phyloP scores from a whole-genome alignment of 1,140 invertebrate genomes.

The Cylas formicarius region DNA sequence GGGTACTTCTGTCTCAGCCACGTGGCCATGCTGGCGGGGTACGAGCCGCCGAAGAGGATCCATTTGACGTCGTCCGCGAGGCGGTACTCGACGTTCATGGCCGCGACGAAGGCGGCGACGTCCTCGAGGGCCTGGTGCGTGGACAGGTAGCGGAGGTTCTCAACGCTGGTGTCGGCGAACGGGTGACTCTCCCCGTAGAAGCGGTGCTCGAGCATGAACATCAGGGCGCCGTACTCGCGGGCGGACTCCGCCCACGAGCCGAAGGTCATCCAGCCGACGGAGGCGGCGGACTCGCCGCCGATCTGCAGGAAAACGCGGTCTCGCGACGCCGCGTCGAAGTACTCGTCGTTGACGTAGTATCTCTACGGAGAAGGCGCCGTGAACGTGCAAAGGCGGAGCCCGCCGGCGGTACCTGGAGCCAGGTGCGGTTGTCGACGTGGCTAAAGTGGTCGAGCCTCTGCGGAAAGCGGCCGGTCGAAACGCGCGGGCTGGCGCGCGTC shows the following conservation, averaged over 20 bases:
- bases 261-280: conserved; percentile 69
- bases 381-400: neutral
- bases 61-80: conserved; percentile 64
- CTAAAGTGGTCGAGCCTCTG: conserved; percentile 73
- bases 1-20: conserved; percentile 88
- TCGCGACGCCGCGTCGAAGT: conserved; percentile 52
- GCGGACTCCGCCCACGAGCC: conserved; percentile 84
- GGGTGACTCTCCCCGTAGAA: conserved; percentile 90
- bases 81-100: conserved; percentile 58
- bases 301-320: conserved; percentile 76
- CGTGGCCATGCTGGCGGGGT: conserved; percentile 82
- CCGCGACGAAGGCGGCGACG: conserved; percentile 70
- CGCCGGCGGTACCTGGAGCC: conserved; percentile 57
- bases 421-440: conserved; percentile 53
- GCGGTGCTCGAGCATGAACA: conserved; percentile 82
- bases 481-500: too few relatives aligned
- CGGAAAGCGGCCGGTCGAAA: too few relatives aligned
- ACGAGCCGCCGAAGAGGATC: conserved; percentile 90
- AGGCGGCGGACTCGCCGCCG: conserved; percentile 66
- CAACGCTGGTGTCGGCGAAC: conserved; percentile 61
- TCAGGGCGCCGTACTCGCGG: conserved; percentile 67
- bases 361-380: conserved; percentile 49
- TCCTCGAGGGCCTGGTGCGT: conserved; percentile 87
- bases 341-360: conserved; percentile 71
- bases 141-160: conserved; percentile 73